A percentile compares a stretch with the other conserved stretches of the same genome.
These are phyloP conservation scores for Eubucco bourcierii DNA, from an alignment of 2,113 vertebrate genomes.

Conservation along the genomic window DNA sequence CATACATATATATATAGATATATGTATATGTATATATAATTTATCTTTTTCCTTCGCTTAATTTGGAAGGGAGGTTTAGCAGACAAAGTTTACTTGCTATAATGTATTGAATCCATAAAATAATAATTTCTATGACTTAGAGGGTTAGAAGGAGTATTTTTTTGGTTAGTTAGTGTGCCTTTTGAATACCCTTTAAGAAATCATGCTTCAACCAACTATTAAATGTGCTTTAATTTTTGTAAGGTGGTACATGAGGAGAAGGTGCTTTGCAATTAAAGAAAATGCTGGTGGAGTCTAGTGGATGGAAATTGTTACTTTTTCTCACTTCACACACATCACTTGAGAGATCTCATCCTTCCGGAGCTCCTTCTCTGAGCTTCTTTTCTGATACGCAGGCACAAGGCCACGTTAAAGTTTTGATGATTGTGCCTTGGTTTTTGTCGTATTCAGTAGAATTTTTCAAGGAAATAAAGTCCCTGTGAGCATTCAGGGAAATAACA, in stretches of 20 bases:
- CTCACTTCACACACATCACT: not conserved
- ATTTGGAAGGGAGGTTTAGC: constrained; percentile 51
- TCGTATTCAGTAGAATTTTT: constrained; percentile 1
- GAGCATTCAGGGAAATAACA: constrained; percentile 30
- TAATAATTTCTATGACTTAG: not conserved
- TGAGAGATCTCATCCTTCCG: not conserved
- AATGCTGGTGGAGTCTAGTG: not conserved
- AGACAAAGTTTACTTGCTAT: constrained; percentile 41
- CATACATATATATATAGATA: too few species aligned
- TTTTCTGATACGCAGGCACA: not conserved
- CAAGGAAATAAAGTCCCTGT: constrained; percentile 25
- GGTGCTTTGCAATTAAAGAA: not conserved
- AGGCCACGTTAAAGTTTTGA: not conserved
- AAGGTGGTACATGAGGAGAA: not conserved
- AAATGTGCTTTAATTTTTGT: not conserved
- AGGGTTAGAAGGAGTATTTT: not conserved
- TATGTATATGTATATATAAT: too few species aligned
- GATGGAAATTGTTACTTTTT: not conserved
- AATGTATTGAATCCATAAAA: constrained; percentile 29
- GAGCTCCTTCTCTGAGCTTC: not conserved
- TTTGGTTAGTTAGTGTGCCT: not conserved
- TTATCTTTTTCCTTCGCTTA: constrained; percentile 19
- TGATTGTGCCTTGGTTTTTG: not conserved
- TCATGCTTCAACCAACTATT: not conserved
- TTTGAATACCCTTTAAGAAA: constrained; percentile 34